Base-by-base conservation (phyloP, 2,888 invertebrate genomes). In the Parnassius apollo region DNA sequence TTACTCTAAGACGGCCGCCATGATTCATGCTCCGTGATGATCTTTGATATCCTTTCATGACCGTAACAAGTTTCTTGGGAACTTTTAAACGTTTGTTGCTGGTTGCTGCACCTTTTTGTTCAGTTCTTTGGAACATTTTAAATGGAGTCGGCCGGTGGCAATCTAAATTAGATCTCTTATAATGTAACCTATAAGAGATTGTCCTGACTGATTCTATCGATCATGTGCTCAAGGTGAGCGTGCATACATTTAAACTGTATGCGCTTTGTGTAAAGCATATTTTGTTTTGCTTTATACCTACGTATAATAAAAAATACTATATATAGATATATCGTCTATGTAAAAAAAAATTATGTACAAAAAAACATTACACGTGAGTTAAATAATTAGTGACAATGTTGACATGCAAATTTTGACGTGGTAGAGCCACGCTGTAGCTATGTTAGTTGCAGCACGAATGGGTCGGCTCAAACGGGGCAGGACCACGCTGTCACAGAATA, bases 31-130 rank as follows among this genome's bases (percentile, higher is more conserved):
- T 22, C 12, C 44, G 46, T 42, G 48, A 59, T 54, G 2, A 59
- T 42, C 13, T 13, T 25, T 57, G 57, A 59, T 53, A 59, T 59
- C 48, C 60, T 50, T 57, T 48, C 49, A 42, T 42, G 57, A 57
- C 57, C 57, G 57, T 49, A 57, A 50, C 57, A 18, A 57, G 63
- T 63, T 66, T 66, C 66, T 66, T 63, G 63, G 61, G 63, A 61
- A 66, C 57, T 13, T 45, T 45, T 45, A 45, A 12, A 42, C 55
- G 55, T 22, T 46, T n/a, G 51, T 52, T 22, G 51, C 18, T 53
- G 53, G 51, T 52, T 22, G 51, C 18, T 49, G 57, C 54, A 48
- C 25, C 25, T 35, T 25, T 56, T 56, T 48, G 48, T 56, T 56
- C 42, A 25, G 25, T 52, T 54, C 54, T 54, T 55, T 55, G 42